phyloP scores from a whole-genome alignment of 2,797 vertebrate species.

The Sciurus carolinensis region DNA sequence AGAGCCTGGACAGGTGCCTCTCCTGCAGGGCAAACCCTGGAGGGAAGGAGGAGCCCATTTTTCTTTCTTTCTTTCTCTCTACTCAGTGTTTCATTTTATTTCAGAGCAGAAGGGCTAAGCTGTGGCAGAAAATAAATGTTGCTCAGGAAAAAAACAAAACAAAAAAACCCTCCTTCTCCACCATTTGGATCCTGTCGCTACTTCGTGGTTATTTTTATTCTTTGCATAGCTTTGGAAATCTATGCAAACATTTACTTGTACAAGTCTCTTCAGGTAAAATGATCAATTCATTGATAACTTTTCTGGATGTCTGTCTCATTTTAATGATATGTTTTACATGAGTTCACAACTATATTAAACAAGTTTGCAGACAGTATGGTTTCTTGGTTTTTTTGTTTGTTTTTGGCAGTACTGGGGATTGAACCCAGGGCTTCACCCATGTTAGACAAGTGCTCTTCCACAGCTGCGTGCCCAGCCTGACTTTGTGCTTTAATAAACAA shows the following conservation, averaged over 20 bases:
- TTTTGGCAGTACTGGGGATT: not conserved
- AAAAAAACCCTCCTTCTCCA: not conserved
- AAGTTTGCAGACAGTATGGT: conserved; percentile 50
- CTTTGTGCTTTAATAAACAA: conserved; percentile 85
- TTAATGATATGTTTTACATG: not conserved
- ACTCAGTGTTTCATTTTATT: not conserved
- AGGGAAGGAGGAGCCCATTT: not conserved
- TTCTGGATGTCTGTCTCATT: not conserved
- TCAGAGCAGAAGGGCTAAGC: not conserved
- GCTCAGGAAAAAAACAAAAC: conserved; percentile 31
- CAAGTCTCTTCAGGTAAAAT: conserved; percentile 67
- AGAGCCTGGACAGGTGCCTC: not conserved
- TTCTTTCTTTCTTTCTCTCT: conserved; percentile 1
- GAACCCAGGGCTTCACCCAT: not conserved
- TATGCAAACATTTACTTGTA: conserved; percentile 81
- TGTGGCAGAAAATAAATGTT: not conserved
- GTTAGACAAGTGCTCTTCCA: not conserved
- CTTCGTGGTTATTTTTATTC: not conserved
- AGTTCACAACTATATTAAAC: conserved; percentile 35
- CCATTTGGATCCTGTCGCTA: not conserved
- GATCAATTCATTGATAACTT: conserved; percentile 52
- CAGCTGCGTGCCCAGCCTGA: not conserved
- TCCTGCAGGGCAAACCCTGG: fast-evolving
- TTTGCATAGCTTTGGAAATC: conserved; percentile 64
- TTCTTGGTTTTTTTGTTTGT: not conserved